These are phyloP conservation scores for Cheirogaleus medius DNA, from an alignment of 2,113 vertebrate genomes.

Conservation along the genomic window DNA sequence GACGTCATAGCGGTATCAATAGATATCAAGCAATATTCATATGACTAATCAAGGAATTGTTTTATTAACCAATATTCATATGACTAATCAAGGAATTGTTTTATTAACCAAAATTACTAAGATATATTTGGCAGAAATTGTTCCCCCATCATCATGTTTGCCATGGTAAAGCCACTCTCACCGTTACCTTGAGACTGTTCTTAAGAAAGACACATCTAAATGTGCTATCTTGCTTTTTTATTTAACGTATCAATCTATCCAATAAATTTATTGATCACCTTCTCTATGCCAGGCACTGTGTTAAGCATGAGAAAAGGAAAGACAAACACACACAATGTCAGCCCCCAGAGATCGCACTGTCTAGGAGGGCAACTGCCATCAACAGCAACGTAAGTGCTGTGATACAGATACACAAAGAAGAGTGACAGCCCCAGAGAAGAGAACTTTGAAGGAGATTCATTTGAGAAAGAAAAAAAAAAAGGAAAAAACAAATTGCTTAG, in stretches of 20 bases:
- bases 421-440: background rate
- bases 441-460: background rate
- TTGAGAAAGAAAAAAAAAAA: background rate
- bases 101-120: background rate
- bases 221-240: background rate
- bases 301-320: background rate
- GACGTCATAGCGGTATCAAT: background rate
- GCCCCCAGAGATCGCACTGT: background rate
- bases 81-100: background rate
- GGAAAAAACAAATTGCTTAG: background rate
- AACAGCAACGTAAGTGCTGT: rapidly evolving
- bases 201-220: background rate
- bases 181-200: background rate
- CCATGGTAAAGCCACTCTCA: background rate
- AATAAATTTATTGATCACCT: background rate
- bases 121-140: background rate
- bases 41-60: background rate
- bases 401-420: background rate
- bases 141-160: background rate
- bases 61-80: background rate
- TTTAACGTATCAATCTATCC: background rate
- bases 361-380: background rate
- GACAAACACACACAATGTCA: background rate
- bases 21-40: background rate
- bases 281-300: background rate